Evolutionary conservation across 2,797 vertebrate species (phyloP), one percentile per base, ranked within the genome.

Genomic region (Mus caroli): DNA sequence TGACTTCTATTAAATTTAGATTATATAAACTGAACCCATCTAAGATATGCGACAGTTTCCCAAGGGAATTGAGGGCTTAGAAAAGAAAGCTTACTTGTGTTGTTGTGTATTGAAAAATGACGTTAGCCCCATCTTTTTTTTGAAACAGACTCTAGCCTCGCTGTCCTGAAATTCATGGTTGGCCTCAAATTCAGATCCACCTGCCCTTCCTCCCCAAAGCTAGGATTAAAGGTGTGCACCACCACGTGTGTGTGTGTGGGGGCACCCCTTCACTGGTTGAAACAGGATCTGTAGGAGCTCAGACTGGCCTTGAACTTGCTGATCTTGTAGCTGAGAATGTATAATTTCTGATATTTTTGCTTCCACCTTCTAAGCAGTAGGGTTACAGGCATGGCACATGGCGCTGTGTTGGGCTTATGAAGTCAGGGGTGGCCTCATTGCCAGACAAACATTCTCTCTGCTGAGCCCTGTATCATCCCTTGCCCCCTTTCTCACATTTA

Each of bases 21-120:
- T 93, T 46, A 34, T 43, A 58, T 94, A 73, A 60, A 78, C 10
- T 40, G 88, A 95, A 26, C 31, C 75, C 28, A 26, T 60, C 37
- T 60, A 77, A 87, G 22, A 58, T 40, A 28, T 0, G 10, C 40
- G 75, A 17, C 90, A 17, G 46, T 89, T 86, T 85, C 37, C 46
- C 3, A 82, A 76, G 73, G 93, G 50, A 92, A 54, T 90, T 73
- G 40, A 90, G 69, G 22, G 34, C 37, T 76, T 93, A 93, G 43
- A 90, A 88, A 82, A 26, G 67, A 89, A 89, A 90, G 56, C 7
- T 13, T 10, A 64, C 0, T 94, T 90, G 9, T 11, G 10, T 46
- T 46, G 46, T 46, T 46, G 52, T 14, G 40, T 5, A 31, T 43
- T 79, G 67, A 84, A 8, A 8, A 34, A 17, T 7, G 6, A 52